Evolutionary conservation across 2,888 invertebrate species (phyloP).

Genomic region (Drosophila siamana): DNA sequence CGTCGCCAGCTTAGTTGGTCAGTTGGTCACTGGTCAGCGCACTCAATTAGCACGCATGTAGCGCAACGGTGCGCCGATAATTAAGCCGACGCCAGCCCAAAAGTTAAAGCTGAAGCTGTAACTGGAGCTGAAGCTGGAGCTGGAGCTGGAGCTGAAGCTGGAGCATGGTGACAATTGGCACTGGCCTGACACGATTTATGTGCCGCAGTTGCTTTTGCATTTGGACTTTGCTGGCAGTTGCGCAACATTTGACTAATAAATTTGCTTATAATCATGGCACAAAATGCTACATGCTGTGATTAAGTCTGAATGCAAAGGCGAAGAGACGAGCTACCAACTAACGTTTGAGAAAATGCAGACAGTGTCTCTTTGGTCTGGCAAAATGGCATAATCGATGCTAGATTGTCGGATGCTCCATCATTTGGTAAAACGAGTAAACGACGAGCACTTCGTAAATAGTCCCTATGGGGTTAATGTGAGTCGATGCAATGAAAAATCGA

Average conservation of each 20-base stretch:
- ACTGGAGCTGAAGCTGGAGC: constrained; percentile 7
- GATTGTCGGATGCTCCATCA: constrained; percentile 6
- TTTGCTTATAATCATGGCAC: constrained; percentile 71
- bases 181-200: constrained; percentile 64
- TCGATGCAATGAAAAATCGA: too few species aligned
- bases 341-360: constrained; percentile 48
- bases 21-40: constrained; percentile 58
- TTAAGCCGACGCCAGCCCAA: constrained; percentile 53
- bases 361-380: background rate
- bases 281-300: constrained; percentile 74
- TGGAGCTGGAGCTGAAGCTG: constrained; percentile 21
- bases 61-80: constrained; percentile 74
- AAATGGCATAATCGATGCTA: background rate
- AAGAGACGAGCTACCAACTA: constrained; percentile 39
- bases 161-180: constrained; percentile 71
- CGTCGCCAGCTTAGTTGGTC: constrained; percentile 56
- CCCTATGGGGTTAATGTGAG: constrained; percentile 13
- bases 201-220: constrained; percentile 1
- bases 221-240: constrained; percentile 46
- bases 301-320: constrained; percentile 34
- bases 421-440: constrained; percentile 37
- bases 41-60: constrained; percentile 83
- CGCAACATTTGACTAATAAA: constrained; percentile 75
- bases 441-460: constrained; percentile 13
- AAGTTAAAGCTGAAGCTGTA: constrained; percentile 2